Conservation (phyloP, 2,888 invertebrate genomes). For the Allygus modestus region DNA sequence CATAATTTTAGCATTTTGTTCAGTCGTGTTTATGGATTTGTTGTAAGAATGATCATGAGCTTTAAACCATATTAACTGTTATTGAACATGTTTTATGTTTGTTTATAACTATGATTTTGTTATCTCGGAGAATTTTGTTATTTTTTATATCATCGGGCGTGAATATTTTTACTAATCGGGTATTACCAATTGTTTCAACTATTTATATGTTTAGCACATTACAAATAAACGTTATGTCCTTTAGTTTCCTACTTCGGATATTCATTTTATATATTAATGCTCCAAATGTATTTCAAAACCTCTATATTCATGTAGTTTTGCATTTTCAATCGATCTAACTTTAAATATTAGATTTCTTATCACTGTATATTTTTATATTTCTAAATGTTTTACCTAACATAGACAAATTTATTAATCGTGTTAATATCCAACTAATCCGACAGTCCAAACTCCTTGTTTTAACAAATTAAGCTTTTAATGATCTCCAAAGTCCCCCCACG, state of each 20-base stretch:
- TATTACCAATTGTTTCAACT: background rate
- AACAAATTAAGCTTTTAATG: background rate
- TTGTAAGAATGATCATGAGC: conserved; percentile 45
- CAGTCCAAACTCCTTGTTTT: conserved; percentile 2
- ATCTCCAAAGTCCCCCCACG: conserved; percentile 15
- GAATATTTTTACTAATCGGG: background rate
- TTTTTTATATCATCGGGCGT: background rate
- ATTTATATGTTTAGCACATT: background rate
- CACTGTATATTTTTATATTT: conserved; percentile 27
- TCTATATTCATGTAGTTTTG: background rate
- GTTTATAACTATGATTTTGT: conserved; percentile 31
- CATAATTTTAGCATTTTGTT: conserved; percentile 53
- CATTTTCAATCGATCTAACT: conserved; percentile 2
- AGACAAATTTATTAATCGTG: background rate
- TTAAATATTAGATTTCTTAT: background rate
- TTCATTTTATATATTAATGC: background rate
- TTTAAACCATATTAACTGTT: conserved; percentile 34
- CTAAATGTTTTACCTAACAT: background rate
- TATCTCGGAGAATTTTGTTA: background rate
- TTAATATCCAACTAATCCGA: background rate
- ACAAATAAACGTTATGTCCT: background rate
- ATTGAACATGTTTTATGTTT: conserved; percentile 24
- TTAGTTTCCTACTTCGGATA: background rate
- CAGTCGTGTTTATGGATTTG: conserved; percentile 37
- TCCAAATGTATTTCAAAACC: background rate